Evolutionary conservation across 2,797 vertebrate species (phyloP).

Genomic region (Oceanodroma leucorhoa): DNA sequence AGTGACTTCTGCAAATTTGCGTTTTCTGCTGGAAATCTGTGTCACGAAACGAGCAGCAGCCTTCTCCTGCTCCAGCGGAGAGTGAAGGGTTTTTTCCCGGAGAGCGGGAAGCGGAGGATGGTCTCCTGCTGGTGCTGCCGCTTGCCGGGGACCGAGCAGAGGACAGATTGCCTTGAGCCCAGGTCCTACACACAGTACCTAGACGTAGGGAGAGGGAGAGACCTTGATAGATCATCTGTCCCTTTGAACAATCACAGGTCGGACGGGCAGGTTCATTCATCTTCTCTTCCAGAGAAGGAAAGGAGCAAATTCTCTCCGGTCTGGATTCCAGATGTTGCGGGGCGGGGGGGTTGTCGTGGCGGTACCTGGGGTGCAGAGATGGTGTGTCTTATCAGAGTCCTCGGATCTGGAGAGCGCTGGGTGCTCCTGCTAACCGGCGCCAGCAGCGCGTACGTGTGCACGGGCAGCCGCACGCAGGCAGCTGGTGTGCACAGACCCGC

Average conservation of each 20-base stretch:
- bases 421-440: neutral
- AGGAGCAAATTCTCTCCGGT: neutral
- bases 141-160: neutral
- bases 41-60: rapidly evolving
- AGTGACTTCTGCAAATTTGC: neutral
- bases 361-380: neutral
- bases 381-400: neutral
- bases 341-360: neutral
- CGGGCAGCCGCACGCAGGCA: rapidly evolving
- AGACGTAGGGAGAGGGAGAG: neutral
- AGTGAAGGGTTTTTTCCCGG: rapidly evolving
- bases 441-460: rapidly evolving
- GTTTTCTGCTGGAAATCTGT: neutral
- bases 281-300: neutral
- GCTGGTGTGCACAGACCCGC: neutral
- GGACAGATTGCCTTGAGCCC: neutral
- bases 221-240: neutral
- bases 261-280: neutral
- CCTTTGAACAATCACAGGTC: neutral
- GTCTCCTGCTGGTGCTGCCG: neutral
- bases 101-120: neutral
- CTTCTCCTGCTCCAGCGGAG: rapidly evolving
- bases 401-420: rapidly evolving
- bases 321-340: constrained; percentile 44
- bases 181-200: rapidly evolving